A percentile compares a stretch with the other conserved stretches of the same genome.
These are phyloP conservation scores for Podabrus alpinus DNA, from an alignment of 2,888 invertebrate genomes.

Conservation along the genomic window DNA sequence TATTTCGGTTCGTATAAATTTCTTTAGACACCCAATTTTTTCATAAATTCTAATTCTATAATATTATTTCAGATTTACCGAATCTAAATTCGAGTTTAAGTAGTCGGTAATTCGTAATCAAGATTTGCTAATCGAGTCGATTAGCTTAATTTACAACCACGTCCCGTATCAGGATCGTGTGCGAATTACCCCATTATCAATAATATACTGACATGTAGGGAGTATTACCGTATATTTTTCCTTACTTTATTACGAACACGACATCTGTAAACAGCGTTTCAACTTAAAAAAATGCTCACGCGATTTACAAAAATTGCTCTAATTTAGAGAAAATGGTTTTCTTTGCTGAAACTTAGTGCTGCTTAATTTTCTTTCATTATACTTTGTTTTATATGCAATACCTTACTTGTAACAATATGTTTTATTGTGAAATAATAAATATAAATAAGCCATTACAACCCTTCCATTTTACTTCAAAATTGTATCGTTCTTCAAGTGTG, in stretches of 20 bases:
- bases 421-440: too few species aligned
- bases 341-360: too few species aligned
- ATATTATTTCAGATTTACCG: background rate
- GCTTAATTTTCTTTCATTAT: too few species aligned
- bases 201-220: background rate
- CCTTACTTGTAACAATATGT: too few species aligned
- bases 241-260: background rate
- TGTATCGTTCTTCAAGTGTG: too few species aligned
- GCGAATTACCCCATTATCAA: background rate
- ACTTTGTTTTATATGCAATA: too few species aligned
- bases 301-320: too few species aligned
- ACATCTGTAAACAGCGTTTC: background rate
- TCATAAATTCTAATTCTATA: background rate
- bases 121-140: background rate
- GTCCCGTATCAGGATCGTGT: background rate
- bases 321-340: too few species aligned
- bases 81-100: background rate
- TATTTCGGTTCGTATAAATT: conserved; percentile 30
- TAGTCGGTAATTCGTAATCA: background rate
- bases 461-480: too few species aligned
- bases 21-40: conserved; percentile 5
- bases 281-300: too few species aligned
- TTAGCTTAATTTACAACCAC: background rate
- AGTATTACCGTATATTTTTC: background rate
- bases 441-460: too few species aligned